Conservation (phyloP, 2,888 invertebrate species). For the Pycnomerus fuliginosus region DNA sequence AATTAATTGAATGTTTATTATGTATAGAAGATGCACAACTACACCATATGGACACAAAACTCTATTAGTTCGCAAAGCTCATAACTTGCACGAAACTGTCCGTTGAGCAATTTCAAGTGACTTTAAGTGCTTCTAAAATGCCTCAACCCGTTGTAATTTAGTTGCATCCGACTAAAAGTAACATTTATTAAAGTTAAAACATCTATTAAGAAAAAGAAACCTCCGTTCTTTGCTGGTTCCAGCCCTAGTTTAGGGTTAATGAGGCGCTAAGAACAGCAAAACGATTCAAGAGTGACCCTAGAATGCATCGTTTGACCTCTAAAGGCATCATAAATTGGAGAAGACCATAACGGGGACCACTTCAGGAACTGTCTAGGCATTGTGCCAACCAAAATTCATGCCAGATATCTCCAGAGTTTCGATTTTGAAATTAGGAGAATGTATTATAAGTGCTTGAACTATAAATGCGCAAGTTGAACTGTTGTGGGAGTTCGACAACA, state of each 20-base stretch:
- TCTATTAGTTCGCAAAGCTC: constrained; percentile 9
- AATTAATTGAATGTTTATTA: too few species aligned
- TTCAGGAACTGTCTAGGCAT: constrained; percentile 34
- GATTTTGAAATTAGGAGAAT: constrained; percentile 29
- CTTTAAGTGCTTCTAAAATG: constrained; percentile 22
- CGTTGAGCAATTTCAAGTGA: constrained; percentile 14
- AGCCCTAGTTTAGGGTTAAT: constrained; percentile 36
- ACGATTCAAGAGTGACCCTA: constrained; percentile 30
- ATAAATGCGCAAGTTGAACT: constrained; percentile 28
- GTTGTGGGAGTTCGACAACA: constrained; percentile 26
- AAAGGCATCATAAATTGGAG: constrained; percentile 39
- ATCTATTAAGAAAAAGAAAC: constrained; percentile 25
- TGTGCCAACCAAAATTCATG: constrained; percentile 28
- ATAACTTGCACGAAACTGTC: constrained; percentile 11
- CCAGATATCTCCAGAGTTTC: constrained; percentile 26
- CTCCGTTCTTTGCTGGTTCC: constrained; percentile 30
- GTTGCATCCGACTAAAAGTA: constrained; percentile 28
- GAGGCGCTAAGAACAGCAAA: constrained; percentile 37
- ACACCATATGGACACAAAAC: constrained; percentile 8
- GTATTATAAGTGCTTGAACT: constrained; percentile 25
- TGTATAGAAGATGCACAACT: too few species aligned
- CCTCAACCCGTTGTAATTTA: constrained; percentile 27
- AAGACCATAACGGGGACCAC: constrained; percentile 39
- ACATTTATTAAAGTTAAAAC: constrained; percentile 30
- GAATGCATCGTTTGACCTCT: constrained; percentile 41